Percentiles rank a stretch among this genome's conserved stretches.
Evolutionary conservation across 2,113 vertebrate genomes (phyloP).

Genomic region (Protobothrops mucrosquamatus): DNA sequence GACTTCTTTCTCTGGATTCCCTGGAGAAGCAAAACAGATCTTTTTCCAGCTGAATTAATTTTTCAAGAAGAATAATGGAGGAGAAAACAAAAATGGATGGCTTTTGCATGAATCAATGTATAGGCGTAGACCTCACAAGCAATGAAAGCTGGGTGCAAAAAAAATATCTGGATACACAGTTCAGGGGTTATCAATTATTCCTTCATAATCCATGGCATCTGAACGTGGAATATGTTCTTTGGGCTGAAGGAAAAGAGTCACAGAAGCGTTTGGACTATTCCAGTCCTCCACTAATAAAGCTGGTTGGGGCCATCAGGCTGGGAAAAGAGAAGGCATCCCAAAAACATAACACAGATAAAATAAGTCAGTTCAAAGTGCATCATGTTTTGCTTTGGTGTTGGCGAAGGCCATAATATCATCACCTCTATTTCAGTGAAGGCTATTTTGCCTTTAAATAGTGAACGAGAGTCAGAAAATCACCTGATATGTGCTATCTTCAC

Average conservation of each 20-base stretch:
- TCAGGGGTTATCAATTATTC: background rate
- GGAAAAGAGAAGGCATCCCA: background rate
- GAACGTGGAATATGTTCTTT: background rate
- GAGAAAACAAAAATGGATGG: background rate
- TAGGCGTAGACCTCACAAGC: background rate
- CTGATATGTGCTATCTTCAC: background rate
- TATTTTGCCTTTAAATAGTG: background rate
- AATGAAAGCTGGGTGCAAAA: background rate
- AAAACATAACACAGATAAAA: background rate
- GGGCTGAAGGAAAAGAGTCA: background rate
- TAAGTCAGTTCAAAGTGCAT: background rate
- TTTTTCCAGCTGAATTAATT: background rate
- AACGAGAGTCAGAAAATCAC: background rate
- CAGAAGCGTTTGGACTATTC: background rate
- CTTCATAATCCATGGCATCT: background rate
- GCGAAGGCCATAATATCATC: background rate
- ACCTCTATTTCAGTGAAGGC: background rate
- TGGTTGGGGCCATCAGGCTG: background rate
- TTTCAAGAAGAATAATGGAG: background rate
- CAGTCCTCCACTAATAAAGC: background rate
- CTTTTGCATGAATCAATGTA: background rate
- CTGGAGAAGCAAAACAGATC: background rate
- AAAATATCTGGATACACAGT: background rate
- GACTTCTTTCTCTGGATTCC: background rate
- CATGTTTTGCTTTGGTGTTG: background rate